These are phyloP conservation scores for Pachypanchax playfairii DNA, from an alignment of 2,113 vertebrate species.

Conservation along the genomic window DNA sequence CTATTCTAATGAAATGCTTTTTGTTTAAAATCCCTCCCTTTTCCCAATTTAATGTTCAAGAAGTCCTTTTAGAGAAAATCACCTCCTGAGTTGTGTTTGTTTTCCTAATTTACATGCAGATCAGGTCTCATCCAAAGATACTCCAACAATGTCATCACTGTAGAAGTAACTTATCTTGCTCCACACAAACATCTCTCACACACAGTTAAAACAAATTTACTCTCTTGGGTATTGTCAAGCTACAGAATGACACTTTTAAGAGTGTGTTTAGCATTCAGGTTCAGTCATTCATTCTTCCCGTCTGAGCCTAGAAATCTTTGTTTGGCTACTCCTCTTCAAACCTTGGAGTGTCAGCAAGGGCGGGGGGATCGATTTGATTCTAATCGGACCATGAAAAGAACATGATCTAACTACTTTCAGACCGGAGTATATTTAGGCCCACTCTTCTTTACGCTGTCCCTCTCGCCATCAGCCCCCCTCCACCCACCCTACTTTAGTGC, in stretches of 20 bases:
- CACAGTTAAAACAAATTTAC: constrained; percentile 89
- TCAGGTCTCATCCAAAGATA: constrained; percentile 39
- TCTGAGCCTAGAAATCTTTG: constrained; percentile 92
- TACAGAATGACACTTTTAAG: constrained; percentile 90
- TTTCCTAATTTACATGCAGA: constrained; percentile 54
- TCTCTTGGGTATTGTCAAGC: constrained; percentile 88
- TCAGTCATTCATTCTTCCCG: constrained; percentile 73
- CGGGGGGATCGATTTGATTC: constrained; percentile 99
- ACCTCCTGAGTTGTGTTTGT: constrained; percentile 33
- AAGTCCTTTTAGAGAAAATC: constrained; percentile 20
- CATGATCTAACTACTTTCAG: constrained; percentile 99
- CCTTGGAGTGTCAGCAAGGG: constrained; percentile 83
- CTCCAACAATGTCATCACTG: constrained; percentile 39
- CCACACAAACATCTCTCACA: constrained; percentile 72
- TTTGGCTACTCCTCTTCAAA: constrained; percentile 92
- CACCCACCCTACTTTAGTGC: constrained; percentile 47
- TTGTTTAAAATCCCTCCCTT: constrained; percentile 21
- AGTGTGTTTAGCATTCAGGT: constrained; percentile 99
- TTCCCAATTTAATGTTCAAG: constrained; percentile 13
- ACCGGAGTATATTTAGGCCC: constrained; percentile 97
- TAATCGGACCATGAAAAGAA: constrained; percentile 99
- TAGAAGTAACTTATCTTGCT: constrained; percentile 64
- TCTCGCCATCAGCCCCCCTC: constrained; percentile 59
- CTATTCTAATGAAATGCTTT: constrained; percentile 21
- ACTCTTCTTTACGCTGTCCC: constrained; percentile 79